Evolutionary conservation across 2,888 invertebrate species (phyloP).

Genomic region (Drosophila aldrichi): DNA sequence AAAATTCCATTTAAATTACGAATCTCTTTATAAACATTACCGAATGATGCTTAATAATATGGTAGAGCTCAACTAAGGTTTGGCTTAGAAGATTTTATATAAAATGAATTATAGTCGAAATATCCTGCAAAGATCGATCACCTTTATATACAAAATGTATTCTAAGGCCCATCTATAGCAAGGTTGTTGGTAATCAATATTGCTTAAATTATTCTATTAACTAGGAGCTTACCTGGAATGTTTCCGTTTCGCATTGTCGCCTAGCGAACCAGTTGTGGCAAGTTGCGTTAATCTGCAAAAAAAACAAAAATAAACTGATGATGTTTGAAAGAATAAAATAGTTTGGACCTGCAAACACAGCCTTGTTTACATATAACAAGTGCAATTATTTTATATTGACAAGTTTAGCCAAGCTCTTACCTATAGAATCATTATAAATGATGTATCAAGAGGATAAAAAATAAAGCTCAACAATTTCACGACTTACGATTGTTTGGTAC

Average conservation of each 20-base stretch:
- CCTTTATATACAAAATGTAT: neutral
- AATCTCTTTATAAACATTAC: conserved; percentile 17
- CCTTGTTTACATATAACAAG: too few species aligned
- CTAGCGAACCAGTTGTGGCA: conserved; percentile 55
- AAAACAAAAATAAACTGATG: neutral
- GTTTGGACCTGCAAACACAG: neutral
- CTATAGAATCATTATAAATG: neutral
- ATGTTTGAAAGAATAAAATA: conserved; percentile 4
- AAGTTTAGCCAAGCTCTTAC: too few species aligned
- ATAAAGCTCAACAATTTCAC: too few species aligned
- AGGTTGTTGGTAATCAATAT: neutral
- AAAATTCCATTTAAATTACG: conserved; percentile 17
- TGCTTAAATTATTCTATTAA: neutral
- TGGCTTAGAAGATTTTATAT: neutral
- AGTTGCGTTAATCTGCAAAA: conserved; percentile 57
- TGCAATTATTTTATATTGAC: neutral
- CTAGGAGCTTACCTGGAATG: conserved; percentile 61
- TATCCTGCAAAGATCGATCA: neutral
- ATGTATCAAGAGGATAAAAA: neutral
- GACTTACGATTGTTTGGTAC: neutral
- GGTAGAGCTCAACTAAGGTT: neutral
- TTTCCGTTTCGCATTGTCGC: conserved; percentile 65
- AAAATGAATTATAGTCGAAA: neutral
- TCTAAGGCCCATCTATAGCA: neutral
- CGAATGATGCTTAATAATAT: neutral